phyloP scores from a whole-genome alignment of 1,140 invertebrate species.

The Platyura marginata region DNA sequence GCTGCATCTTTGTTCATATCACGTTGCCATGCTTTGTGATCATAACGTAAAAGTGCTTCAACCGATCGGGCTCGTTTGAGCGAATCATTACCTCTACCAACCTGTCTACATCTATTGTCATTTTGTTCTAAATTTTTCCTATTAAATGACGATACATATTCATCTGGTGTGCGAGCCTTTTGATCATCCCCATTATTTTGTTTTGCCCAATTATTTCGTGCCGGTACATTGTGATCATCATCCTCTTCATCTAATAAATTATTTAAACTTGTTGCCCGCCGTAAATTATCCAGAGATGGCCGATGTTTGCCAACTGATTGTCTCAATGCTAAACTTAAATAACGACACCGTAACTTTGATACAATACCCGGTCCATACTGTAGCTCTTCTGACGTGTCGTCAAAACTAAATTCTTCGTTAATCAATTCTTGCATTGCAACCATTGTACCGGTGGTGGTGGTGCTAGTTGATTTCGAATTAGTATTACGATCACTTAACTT shows the following conservation, averaged over 20 bases:
- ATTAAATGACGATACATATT: not conserved
- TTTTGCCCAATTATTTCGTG: conserved; percentile 3
- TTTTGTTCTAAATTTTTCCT: conserved; percentile 6
- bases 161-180: not conserved
- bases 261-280: conserved; percentile 67
- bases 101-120: conserved; percentile 10
- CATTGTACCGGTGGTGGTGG: conserved; percentile 13
- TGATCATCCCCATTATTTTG: conserved; percentile 1
- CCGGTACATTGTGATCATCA: conserved; percentile 15
- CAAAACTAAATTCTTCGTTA: conserved; percentile 13
- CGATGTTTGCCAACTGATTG: conserved; percentile 38
- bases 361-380: conserved; percentile 85
- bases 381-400: conserved; percentile 42
- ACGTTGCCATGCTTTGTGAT: conserved; percentile 20
- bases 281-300: conserved; percentile 39
- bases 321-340: conserved; percentile 58
- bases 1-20: conserved; percentile 1
- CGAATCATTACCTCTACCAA: conserved; percentile 22
- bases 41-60: conserved; percentile 50
- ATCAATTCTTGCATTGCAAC: conserved; percentile 24
- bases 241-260: conserved; percentile 56
- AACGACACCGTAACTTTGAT: conserved; percentile 64
- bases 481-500: not conserved
- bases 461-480: not conserved
- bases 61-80: conserved; percentile 70